Conservation (phyloP, 1,140 invertebrate genomes). For the Musca domestica region DNA sequence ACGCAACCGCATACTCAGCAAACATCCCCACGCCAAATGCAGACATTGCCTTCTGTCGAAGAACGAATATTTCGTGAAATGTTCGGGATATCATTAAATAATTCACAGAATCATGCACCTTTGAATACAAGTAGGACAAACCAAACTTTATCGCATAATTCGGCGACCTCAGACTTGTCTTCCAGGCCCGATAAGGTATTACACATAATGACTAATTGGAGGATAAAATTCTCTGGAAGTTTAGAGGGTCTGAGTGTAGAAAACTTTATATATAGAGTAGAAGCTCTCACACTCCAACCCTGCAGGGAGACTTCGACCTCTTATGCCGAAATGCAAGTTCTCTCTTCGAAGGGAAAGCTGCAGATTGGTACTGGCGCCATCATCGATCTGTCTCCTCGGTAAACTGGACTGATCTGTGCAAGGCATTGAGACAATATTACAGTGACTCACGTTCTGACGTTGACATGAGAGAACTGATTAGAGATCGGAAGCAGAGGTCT, state of each 20-base stretch:
- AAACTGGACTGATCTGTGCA: too few species aligned
- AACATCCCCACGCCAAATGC: neutral
- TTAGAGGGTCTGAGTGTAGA: neutral
- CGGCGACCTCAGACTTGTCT: too few species aligned
- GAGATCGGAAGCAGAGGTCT: conserved; percentile 4
- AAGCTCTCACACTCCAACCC: neutral
- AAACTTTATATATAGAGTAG: conserved; percentile 7
- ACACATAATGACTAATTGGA: conserved; percentile 19
- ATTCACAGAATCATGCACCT: neutral
- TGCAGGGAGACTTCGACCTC: conserved; percentile 1
- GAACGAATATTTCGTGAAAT: neutral
- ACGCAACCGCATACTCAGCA: too few species aligned
- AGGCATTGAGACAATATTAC: neutral
- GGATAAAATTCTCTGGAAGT: conserved; percentile 4
- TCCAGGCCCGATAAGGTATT: neutral
- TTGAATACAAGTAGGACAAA: neutral
- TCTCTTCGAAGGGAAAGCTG: neutral
- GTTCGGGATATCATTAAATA: neutral
- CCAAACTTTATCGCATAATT: neutral
- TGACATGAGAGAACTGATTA: neutral
- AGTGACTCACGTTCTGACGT: neutral
- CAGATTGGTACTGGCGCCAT: neutral
- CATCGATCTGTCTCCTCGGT: too few species aligned
- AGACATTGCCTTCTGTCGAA: too few species aligned
- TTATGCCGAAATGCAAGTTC: neutral